A percentile compares a stretch with the other conserved stretches of the same genome.
Evolutionary conservation across 2,113 vertebrate genomes (phyloP).

Genomic region (Scomber scombrus): DNA sequence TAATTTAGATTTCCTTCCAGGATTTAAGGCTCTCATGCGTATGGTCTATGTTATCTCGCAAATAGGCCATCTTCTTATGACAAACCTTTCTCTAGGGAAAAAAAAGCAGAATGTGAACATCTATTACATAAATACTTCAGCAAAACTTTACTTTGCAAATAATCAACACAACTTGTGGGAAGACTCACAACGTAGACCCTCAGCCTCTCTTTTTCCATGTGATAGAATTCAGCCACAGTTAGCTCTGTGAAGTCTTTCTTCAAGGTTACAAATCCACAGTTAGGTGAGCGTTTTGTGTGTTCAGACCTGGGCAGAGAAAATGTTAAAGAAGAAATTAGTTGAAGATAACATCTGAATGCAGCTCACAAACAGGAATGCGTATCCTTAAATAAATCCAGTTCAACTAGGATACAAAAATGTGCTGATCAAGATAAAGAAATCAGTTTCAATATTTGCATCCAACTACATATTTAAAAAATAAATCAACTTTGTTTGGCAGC

Average conservation of each 20-base stretch:
- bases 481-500: background rate
- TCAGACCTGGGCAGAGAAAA: slow-evolving; percentile 77
- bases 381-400: background rate
- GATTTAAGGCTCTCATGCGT: slow-evolving; percentile 63
- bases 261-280: slow-evolving; percentile 84
- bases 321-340: background rate
- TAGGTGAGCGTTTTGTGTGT: slow-evolving; percentile 78
- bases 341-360: background rate
- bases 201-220: slow-evolving; percentile 84
- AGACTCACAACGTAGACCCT: slow-evolving; percentile 84
- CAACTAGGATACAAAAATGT: background rate
- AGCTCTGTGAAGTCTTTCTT: slow-evolving; percentile 80
- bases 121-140: background rate
- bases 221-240: slow-evolving; percentile 83
- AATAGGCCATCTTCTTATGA: slow-evolving; percentile 77
- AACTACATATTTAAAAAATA: background rate
- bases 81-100: slow-evolving; percentile 74
- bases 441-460: background rate
- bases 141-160: background rate
- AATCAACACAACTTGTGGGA: background rate
- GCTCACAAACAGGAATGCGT: background rate
- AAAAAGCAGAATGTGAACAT: background rate
- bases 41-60: slow-evolving; percentile 76
- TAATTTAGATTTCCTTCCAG: too few species aligned
- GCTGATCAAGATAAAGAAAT: background rate